phyloP scores from a whole-genome alignment of 2,113 vertebrate genomes.

The Prionailurus viverrinus region DNA sequence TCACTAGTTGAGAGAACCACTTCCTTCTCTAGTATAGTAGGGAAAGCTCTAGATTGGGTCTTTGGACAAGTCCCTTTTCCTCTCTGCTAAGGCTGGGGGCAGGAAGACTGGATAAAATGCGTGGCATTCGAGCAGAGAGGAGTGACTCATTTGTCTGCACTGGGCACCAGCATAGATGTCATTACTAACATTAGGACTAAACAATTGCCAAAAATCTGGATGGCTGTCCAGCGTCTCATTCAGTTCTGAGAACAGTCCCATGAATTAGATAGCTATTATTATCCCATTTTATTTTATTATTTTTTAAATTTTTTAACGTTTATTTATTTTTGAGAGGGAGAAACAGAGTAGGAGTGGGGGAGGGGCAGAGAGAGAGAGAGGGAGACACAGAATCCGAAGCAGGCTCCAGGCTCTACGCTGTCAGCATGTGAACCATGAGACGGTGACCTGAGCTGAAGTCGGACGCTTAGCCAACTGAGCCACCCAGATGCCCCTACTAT shows the following conservation, averaged over 20 bases:
- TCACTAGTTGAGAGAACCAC: neutral
- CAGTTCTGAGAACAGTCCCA: neutral
- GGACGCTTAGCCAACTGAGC: too few relatives aligned
- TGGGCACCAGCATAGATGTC: neutral
- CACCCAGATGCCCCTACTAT: neutral
- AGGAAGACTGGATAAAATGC: neutral
- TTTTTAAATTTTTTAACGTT: too few relatives aligned
- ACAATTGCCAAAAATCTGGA: neutral
- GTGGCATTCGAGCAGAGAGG: neutral
- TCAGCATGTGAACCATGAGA: too few relatives aligned
- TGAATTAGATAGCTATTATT: neutral
- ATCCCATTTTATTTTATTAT: neutral
- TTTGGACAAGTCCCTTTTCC: neutral
- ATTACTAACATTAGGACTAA: neutral
- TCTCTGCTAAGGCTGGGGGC: neutral
- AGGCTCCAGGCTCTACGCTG: too few relatives aligned
- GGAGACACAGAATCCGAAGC: too few relatives aligned
- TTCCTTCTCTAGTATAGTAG: neutral
- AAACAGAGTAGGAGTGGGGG: too few relatives aligned
- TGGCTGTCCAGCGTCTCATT: neutral
- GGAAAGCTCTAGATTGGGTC: neutral
- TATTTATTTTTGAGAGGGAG: too few relatives aligned
- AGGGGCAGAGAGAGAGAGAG: too few relatives aligned
- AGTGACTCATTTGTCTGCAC: neutral
- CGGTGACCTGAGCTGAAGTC: too few relatives aligned